Evolutionary conservation across 2,888 invertebrate genomes (phyloP).

Genomic region (Bhutanitis thaidina): DNA sequence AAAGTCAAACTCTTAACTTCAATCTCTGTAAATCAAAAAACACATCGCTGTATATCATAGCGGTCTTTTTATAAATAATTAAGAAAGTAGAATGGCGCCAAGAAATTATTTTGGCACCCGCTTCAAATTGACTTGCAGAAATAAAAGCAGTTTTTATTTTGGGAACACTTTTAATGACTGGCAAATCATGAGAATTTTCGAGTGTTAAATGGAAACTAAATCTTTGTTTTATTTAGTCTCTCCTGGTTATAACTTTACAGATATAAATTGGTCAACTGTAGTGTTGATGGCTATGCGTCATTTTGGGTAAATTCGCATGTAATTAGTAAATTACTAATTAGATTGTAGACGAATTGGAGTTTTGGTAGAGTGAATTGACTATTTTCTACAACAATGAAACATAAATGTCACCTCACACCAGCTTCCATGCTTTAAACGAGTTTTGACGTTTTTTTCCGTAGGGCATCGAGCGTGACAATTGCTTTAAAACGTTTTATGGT

Average conservation of each 20-base stretch:
- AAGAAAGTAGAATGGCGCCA: conserved; percentile 52
- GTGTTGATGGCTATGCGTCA: too few species aligned
- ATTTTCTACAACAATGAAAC: too few species aligned
- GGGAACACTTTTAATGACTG: conserved; percentile 9
- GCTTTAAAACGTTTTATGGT: conserved; percentile 27
- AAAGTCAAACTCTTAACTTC: neutral
- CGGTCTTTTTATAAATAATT: conserved; percentile 38
- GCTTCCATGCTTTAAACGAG: neutral
- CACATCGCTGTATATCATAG: conserved; percentile 36
- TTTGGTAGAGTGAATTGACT: too few species aligned
- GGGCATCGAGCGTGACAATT: neutral
- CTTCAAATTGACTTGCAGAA: neutral
- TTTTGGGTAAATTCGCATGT: too few species aligned
- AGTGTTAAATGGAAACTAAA: conserved; percentile 16
- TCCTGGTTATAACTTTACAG: conserved; percentile 1
- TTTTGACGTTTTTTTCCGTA: conserved; percentile 8
- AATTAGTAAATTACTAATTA: too few species aligned
- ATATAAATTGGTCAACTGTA: neutral
- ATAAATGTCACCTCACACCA: too few species aligned
- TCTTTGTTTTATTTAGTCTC: conserved; percentile 5
- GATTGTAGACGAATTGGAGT: too few species aligned
- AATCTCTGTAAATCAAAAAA: conserved; percentile 28
- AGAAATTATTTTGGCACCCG: conserved; percentile 21
- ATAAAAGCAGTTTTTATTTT: conserved; percentile 7
- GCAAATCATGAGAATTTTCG: conserved; percentile 14